Evolutionary conservation across 2,888 invertebrate species (phyloP).

Genomic region (Orthonychiurus folsomi): DNA sequence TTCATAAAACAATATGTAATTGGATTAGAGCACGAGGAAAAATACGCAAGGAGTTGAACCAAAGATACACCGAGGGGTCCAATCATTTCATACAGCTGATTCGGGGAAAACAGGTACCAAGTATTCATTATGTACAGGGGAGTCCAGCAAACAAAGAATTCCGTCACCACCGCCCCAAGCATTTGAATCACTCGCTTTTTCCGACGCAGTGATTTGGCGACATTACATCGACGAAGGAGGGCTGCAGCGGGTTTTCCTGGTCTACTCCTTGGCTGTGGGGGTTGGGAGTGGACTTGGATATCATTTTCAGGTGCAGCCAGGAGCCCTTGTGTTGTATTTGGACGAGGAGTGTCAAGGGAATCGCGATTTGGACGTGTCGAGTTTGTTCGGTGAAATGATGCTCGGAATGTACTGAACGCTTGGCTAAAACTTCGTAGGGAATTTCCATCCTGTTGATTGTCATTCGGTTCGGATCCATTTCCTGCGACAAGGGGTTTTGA

Average conservation of each 20-base stretch:
- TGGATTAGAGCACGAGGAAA: slow-evolving; percentile 58
- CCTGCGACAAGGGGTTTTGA: slow-evolving; percentile 14
- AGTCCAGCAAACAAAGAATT: slow-evolving; percentile 63
- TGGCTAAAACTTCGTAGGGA: slow-evolving; percentile 15
- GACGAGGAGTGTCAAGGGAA: slow-evolving; percentile 5
- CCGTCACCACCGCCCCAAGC: slow-evolving; percentile 53
- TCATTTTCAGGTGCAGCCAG: slow-evolving; percentile 6
- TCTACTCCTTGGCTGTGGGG: slow-evolving; percentile 4
- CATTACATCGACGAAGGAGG: slow-evolving; percentile 40
- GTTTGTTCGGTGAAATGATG: slow-evolving; percentile 8
- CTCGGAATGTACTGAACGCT: slow-evolving; percentile 10
- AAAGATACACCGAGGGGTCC: slow-evolving; percentile 50
- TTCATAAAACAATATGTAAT: slow-evolving; percentile 64
- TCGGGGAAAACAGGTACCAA: slow-evolving; percentile 50
- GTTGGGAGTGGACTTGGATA: background rate
- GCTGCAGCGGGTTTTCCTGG: background rate
- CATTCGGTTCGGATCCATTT: slow-evolving; percentile 9
- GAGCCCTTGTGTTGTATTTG: background rate
- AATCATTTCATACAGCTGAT: slow-evolving; percentile 47
- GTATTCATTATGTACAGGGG: slow-evolving; percentile 56
- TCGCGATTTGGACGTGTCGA: slow-evolving; percentile 14
- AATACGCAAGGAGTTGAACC: slow-evolving; percentile 54
- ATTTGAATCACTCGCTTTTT: slow-evolving; percentile 53
- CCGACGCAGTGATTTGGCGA: slow-evolving; percentile 46
- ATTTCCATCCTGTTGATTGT: slow-evolving; percentile 15